Evolutionary conservation across 2,113 vertebrate species (phyloP).

Genomic region (Solenodon paradoxus): DNA sequence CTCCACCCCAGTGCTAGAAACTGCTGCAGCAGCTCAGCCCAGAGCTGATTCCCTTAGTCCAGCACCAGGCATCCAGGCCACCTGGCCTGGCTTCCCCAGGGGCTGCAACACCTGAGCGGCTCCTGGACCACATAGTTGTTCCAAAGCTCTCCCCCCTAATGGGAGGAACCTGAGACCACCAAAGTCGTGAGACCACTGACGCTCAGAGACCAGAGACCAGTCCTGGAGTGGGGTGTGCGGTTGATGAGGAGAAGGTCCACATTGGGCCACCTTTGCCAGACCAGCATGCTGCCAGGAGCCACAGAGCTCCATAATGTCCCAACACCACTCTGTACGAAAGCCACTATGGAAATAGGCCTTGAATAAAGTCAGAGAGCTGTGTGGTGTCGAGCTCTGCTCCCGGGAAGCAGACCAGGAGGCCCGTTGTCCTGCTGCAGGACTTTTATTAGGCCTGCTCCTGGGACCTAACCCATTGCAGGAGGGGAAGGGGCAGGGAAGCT

Average conservation of each 20-base stretch:
- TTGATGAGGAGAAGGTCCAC: background rate
- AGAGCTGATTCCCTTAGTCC: no score
- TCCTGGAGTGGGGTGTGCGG: background rate
- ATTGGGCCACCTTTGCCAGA: background rate
- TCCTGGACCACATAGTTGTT: background rate
- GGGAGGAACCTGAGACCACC: background rate
- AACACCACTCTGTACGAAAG: background rate
- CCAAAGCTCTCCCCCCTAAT: background rate
- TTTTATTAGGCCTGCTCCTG: background rate
- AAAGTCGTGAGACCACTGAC: background rate
- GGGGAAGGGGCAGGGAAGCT: no score
- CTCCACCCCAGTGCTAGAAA: background rate
- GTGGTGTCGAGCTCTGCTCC: background rate
- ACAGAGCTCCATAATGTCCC: background rate
- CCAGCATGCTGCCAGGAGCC: background rate
- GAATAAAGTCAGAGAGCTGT: background rate
- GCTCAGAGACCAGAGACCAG: background rate
- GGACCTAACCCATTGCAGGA: no score
- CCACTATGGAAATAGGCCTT: no score
- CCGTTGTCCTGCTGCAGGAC: background rate
- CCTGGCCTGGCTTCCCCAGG: background rate
- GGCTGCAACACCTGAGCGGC: background rate
- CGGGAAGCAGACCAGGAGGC: background rate
- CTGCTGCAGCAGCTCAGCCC: background rate
- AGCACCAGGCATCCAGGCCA: accelerated